Evolutionary conservation across 2,113 vertebrate genomes (phyloP).

Genomic region (Desmodus rotundus): DNA sequence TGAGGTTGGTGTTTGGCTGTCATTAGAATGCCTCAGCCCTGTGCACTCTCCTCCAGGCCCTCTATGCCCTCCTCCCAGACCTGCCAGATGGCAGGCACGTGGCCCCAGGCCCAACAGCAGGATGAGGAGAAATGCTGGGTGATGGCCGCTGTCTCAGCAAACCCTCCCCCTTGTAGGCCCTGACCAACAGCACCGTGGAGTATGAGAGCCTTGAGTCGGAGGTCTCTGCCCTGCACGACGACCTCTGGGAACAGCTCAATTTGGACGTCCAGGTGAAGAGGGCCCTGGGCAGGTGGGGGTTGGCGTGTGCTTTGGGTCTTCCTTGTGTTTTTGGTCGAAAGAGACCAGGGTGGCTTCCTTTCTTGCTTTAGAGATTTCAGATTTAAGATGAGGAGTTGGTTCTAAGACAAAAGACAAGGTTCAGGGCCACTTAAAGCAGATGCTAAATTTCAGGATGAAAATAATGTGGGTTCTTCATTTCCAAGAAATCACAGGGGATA

Average conservation of each 20-base stretch:
- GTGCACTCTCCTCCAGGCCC: neutral
- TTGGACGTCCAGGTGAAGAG: constrained; percentile 90
- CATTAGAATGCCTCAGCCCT: neutral
- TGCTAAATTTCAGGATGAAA: neutral
- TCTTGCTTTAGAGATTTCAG: neutral
- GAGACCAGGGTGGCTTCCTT: neutral
- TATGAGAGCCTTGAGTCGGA: constrained; percentile 93
- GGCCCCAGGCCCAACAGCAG: neutral
- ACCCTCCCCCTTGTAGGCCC: constrained; percentile 75
- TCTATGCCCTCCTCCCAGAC: neutral
- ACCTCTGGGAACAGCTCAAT: constrained; percentile 96
- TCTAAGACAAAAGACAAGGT: neutral
- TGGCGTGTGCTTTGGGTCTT: too few relatives aligned
- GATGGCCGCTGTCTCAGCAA: neutral
- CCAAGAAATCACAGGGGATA: neutral
- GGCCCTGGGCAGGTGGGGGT: fast-evolving
- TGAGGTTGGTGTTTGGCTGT: neutral
- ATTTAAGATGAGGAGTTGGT: neutral
- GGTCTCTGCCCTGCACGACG: constrained; percentile 91
- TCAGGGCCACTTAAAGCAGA: neutral
- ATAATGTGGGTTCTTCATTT: neutral
- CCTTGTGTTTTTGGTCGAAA: neutral
- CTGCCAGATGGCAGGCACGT: neutral
- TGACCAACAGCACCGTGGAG: constrained; percentile 89
- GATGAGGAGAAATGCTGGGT: neutral